Evolutionary conservation across 2,888 invertebrate species (phyloP).

Genomic region (Megalurothrips usitatus): DNA sequence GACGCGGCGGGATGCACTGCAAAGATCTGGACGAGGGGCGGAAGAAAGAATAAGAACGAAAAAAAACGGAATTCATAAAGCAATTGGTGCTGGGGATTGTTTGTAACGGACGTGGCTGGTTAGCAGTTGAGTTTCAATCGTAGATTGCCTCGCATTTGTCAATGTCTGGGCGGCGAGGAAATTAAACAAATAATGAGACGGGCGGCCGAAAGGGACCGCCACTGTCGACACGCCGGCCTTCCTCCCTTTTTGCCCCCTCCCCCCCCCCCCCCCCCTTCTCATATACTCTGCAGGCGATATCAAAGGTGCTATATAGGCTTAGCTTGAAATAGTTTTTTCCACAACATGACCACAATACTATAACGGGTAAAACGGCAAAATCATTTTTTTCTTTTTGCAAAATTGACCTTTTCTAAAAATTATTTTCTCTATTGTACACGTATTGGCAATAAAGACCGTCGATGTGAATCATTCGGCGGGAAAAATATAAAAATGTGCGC

Average conservation of each 20-base stretch:
- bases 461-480: too few relatives aligned
- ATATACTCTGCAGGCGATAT: too few relatives aligned
- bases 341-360: too few relatives aligned
- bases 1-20: not conserved
- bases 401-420: not conserved
- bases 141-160: conserved; percentile 19
- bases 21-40: not conserved
- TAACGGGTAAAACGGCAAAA: not conserved
- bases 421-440: not conserved
- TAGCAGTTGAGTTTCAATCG: conserved; percentile 8
- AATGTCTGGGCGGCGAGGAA: conserved; percentile 12
- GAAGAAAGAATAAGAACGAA: not conserved
- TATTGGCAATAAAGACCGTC: too few relatives aligned
- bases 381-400: not conserved
- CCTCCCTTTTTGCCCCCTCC: too few relatives aligned
- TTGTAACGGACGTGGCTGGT: conserved; percentile 4
- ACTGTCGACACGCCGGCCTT: not conserved
- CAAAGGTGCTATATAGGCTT: too few relatives aligned
- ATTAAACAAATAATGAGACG: conserved; percentile 18
- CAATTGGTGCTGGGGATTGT: conserved; percentile 7
- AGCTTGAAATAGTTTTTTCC: too few relatives aligned
- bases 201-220: not conserved
- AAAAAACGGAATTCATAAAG: not conserved
- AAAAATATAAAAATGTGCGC: too few relatives aligned
- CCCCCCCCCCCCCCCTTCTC: too few relatives aligned